Percentiles rank a stretch among this genome's conserved stretches.
These are phyloP conservation scores for Eupithecia centaureata DNA, from an alignment of 2,888 invertebrate genomes.

Conservation along the genomic window DNA sequence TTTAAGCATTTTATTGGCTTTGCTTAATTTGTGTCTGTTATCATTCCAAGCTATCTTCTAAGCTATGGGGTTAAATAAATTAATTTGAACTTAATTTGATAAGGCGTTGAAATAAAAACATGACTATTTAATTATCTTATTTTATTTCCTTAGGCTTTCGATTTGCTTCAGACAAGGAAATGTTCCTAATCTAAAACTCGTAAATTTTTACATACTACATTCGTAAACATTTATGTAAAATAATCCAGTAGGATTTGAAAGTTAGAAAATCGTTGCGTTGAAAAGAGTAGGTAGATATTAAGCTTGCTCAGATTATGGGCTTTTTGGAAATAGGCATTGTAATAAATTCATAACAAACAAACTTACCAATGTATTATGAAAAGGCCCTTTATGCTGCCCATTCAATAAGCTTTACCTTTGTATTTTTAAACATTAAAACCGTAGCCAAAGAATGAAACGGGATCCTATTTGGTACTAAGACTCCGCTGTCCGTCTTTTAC, in stretches of 20 bases:
- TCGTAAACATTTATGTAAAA: background rate
- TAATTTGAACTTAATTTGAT: too few relatives aligned
- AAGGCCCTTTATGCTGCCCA: slow-evolving; percentile 52
- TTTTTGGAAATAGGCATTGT: background rate
- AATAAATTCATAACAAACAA: slow-evolving; percentile 9
- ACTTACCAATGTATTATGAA: slow-evolving; percentile 7
- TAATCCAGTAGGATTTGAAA: slow-evolving; percentile 2
- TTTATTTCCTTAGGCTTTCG: background rate
- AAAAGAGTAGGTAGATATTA: background rate
- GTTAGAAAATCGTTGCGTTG: background rate
- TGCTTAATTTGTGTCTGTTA: too few relatives aligned
- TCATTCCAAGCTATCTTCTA: too few relatives aligned
- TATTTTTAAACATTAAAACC: too few relatives aligned
- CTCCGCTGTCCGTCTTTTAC: too few relatives aligned
- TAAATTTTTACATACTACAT: background rate
- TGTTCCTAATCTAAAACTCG: background rate
- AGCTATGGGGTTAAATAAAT: too few relatives aligned
- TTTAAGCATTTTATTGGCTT: too few relatives aligned
- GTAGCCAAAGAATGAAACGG: too few relatives aligned
- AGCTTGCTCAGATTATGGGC: slow-evolving; percentile 1
- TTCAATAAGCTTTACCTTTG: slow-evolving; percentile 52
- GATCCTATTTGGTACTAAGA: too few relatives aligned
- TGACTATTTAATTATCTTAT: background rate
- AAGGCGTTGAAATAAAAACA: too few relatives aligned
- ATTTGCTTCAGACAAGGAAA: background rate